Percentiles rank a stretch among this genome's conserved stretches.
phyloP scores from a whole-genome alignment of 2,797 vertebrate genomes.

The Percopsis omiscomaycus region DNA sequence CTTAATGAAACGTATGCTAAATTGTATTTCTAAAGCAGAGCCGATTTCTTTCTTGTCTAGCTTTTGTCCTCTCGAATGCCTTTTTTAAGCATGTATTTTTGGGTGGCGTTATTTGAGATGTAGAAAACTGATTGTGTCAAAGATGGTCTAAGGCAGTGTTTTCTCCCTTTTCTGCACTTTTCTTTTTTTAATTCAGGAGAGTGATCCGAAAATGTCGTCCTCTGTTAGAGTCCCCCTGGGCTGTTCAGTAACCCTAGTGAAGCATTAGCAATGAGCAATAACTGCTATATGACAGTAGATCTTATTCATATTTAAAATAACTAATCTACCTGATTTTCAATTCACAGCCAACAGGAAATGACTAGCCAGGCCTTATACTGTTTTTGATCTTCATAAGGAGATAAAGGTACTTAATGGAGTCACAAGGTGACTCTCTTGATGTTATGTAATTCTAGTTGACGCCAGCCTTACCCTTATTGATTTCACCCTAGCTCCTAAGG shows the following conservation, averaged over 20 bases:
- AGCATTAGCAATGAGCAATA: constrained; percentile 68
- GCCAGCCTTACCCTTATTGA: constrained; percentile 48
- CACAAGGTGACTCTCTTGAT: constrained; percentile 21
- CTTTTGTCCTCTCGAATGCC: constrained; percentile 39
- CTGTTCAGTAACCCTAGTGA: constrained; percentile 56
- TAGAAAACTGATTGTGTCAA: constrained; percentile 43
- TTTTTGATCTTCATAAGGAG: not conserved
- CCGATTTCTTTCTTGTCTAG: constrained; percentile 39
- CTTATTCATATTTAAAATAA: constrained; percentile 37
- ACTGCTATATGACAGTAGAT: constrained; percentile 49
- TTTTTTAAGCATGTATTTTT: constrained; percentile 51
- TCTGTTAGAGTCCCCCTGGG: constrained; percentile 63
- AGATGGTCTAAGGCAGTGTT: constrained; percentile 51
- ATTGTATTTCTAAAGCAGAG: constrained; percentile 12
- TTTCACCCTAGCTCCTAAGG: constrained; percentile 27
- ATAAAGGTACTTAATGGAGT: constrained; percentile 15
- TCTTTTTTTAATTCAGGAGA: constrained; percentile 55
- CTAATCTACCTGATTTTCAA: constrained; percentile 32
- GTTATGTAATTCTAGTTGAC: constrained; percentile 59
- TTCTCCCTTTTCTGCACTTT: constrained; percentile 8
- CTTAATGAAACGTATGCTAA: too few relatives aligned
- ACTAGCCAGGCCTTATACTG: constrained; percentile 21
- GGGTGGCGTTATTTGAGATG: constrained; percentile 51
- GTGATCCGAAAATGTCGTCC: constrained; percentile 74
- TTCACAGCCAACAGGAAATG: constrained; percentile 16